Base-by-base conservation (phyloP, 2,113 vertebrate species). In the Chaetodon trifascialis region DNA sequence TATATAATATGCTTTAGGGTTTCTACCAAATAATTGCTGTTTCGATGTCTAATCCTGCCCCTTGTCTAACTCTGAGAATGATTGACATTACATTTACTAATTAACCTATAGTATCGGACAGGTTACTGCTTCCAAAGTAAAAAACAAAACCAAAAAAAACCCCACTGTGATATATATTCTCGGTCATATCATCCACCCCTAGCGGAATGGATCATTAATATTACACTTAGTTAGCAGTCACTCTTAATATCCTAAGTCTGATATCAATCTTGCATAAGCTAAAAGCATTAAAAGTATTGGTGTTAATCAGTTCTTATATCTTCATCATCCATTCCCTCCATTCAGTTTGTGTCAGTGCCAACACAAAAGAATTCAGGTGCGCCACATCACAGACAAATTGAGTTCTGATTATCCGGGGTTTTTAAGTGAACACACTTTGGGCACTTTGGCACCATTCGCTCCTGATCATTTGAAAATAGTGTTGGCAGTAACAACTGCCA, bases 391-490 rank as follows among this genome's bases (percentile, higher is more conserved):
- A 46, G n/a, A 21, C 16, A 19, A 63, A 51, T 4, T 4, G 25
- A 23, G 11, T 54, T 4, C 0, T 14, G 10, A 54, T 54, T 7
- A 30, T 58, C 7, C 0, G 4, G 4, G 0, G 1, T 51, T 7
- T 7, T 7, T 1, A 3, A 12, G 54, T 6, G 19, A 12, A 36
- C 3, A 2, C 1, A 0, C 60, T 42, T 7, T 12, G 1, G 3
- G 10, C 36, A 46, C 58, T 60, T 25, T 56, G 77, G 21, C 66
- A 66, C 2, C 49, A 58, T 55, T 54, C 12, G 23, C 5, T 44
- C 9, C 55, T 47, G 0, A n/a, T 15, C 58, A 11, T n/a, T 30
- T 44, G 7, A 70, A 64, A 51, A 3, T 7, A 36, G 14, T 10
- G 21, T 40, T 66, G 69, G 36, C 38, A 51, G n/a, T 44, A 77